Base-by-base conservation (phyloP, 2,113 vertebrate genomes). In the Plecotus auritus region DNA sequence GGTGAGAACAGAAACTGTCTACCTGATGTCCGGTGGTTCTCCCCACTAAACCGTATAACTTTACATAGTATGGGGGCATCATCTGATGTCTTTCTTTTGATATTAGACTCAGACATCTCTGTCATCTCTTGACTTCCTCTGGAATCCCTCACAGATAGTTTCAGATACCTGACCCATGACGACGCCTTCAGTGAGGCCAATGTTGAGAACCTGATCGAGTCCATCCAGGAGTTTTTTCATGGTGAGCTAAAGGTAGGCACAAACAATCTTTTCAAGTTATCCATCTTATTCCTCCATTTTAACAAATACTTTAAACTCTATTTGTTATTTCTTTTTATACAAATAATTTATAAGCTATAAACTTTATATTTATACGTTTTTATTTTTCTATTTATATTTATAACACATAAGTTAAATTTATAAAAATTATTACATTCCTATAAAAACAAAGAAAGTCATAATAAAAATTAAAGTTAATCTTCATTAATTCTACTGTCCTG, bases 231-330 rank as follows among this genome's bases (percentile, higher is more conserved):
- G 6, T 67, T 49, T 76, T 90, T 96, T 45, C 42, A 32, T 73
- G 80, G 91, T 88, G 54, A 97, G 16, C 92, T 86, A 42, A 96
- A 97, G 97, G 96, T 97, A 96, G 1, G 87, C 1, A 30, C 66
- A 70, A 78, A 59, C 47, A n/a, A 5, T 83, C 30, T 69, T 85
- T 64, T 35, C 1, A 12, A 78, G 35, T 72, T 51, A 61, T 32
- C 74, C 23, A 74, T 70, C 61, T 45, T 92, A 91, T 42, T 69
- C 26, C 32, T 87, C n/a, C 45, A 72, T 85, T 61, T 64, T 64
- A 90, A n/a, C 73, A 92, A 67, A 89, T 87, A 77, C 28, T 81
- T 85, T 82, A 32, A 69, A 94, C 30, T 61, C 23, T 30, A 47
- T 85, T 66, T 73, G n/a, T 80, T 78, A 56, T 49, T 91, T 77